These are phyloP conservation scores for Dendrolimus kikuchii DNA, from an alignment of 1,140 invertebrate genomes.

Conservation along the genomic window DNA sequence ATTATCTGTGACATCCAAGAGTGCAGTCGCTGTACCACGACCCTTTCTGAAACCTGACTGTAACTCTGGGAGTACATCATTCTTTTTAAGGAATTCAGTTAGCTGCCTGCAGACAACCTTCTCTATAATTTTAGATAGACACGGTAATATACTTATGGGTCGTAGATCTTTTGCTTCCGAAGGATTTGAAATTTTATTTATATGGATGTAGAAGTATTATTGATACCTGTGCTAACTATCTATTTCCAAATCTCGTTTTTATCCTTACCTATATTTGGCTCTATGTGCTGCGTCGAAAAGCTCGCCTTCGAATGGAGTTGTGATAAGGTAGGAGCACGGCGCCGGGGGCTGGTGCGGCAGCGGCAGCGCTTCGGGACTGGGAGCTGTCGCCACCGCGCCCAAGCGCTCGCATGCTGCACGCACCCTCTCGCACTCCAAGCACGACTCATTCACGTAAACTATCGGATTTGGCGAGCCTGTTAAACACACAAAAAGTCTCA, in stretches of 20 bases:
- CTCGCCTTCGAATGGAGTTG: slow-evolving; percentile 50
- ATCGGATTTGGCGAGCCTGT: slow-evolving; percentile 49
- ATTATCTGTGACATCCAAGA: too few species aligned
- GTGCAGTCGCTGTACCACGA: too few species aligned
- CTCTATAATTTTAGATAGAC: too few species aligned
- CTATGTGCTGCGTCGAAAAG: slow-evolving; percentile 61
- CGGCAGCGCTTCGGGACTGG: slow-evolving; percentile 41
- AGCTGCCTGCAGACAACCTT: too few species aligned
- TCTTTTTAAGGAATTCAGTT: too few species aligned
- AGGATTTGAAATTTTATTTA: too few species aligned
- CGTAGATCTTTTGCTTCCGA: too few species aligned
- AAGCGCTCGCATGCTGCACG: slow-evolving; percentile 58
- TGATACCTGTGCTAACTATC: not conserved
- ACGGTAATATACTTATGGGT: too few species aligned
- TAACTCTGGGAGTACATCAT: too few species aligned
- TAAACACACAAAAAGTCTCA: slow-evolving; percentile 3
- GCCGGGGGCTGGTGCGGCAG: slow-evolving; percentile 37
- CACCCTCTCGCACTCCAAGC: slow-evolving; percentile 58
- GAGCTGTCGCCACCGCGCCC: slow-evolving; percentile 43
- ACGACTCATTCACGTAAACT: slow-evolving; percentile 55
- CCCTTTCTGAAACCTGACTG: too few species aligned
- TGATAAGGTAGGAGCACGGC: slow-evolving; percentile 54
- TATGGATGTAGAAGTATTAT: too few species aligned
- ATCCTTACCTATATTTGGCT: slow-evolving; percentile 60
- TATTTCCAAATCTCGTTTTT: not conserved